Conservation (phyloP, 2,113 vertebrate genomes). For the Fulica atra region DNA sequence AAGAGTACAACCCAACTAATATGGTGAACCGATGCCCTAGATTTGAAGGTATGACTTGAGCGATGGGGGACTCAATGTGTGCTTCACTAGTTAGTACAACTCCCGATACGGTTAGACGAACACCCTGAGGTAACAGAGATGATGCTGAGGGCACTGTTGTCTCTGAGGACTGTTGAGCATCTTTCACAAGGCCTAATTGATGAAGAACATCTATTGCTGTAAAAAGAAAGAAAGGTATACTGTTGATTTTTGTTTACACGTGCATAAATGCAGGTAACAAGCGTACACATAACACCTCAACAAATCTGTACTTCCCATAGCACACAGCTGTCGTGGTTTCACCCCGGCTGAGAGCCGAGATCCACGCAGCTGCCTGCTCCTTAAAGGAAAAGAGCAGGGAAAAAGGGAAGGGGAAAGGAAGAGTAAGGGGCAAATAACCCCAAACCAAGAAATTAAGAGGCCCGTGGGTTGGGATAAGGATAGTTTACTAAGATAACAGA, state of each 20-base stretch:
- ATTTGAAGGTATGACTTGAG: constrained; percentile 77
- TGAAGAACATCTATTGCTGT: constrained; percentile 92
- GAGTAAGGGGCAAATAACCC: too few relatives aligned
- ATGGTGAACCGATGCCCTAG: constrained; percentile 84
- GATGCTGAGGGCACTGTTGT: constrained; percentile 54
- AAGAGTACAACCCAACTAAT: constrained; percentile 86
- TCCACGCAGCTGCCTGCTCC: too few relatives aligned
- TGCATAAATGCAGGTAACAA: not conserved
- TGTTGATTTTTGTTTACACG: constrained; percentile 14
- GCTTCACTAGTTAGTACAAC: constrained; percentile 79
- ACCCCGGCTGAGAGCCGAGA: too few relatives aligned
- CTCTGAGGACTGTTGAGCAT: constrained; percentile 66
- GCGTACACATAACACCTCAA: not conserved
- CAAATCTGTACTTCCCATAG: not conserved
- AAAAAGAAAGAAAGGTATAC: constrained; percentile 58
- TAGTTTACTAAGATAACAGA: too few relatives aligned
- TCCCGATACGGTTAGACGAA: constrained; percentile 76
- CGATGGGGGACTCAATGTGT: constrained; percentile 78
- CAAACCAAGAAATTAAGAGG: too few relatives aligned
- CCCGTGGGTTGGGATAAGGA: too few relatives aligned
- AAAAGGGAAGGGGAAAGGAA: too few relatives aligned
- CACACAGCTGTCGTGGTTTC: too few relatives aligned
- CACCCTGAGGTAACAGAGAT: constrained; percentile 72
- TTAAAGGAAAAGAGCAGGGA: too few relatives aligned
- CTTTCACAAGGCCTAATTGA: constrained; percentile 83